Evolutionary conservation across 2,113 vertebrate genomes (phyloP).

Genomic region (Coptodon bakossiorum): DNA sequence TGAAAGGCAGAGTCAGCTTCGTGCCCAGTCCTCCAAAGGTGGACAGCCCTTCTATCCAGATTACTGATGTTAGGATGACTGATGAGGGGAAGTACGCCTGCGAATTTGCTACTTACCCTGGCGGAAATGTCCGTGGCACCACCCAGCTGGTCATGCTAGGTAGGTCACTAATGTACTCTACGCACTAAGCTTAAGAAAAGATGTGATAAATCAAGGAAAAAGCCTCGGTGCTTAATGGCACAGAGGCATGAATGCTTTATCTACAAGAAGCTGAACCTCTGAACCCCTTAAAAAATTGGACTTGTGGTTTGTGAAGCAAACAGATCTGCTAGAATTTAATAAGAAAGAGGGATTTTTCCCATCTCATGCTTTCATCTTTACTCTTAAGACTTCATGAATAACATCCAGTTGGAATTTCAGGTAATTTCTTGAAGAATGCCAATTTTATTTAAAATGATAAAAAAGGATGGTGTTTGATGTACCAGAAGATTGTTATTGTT

Average conservation of each 20-base stretch:
- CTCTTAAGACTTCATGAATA: neutral
- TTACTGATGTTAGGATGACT: slow-evolving; percentile 60
- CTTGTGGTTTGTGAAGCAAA: neutral
- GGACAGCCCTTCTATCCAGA: slow-evolving; percentile 73
- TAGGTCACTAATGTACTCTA: slow-evolving; percentile 41
- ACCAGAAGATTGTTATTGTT: neutral
- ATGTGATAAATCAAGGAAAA: neutral
- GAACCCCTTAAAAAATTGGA: neutral
- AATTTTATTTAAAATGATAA: neutral
- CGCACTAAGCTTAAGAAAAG: neutral
- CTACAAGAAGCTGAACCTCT: neutral
- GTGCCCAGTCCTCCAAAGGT: slow-evolving; percentile 16
- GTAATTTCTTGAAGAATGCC: neutral
- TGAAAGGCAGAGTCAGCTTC: slow-evolving; percentile 64
- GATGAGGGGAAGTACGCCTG: slow-evolving; percentile 83
- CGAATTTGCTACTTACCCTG: slow-evolving; percentile 82
- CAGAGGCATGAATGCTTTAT: neutral
- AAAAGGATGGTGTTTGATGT: neutral
- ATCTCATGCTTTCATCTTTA: neutral
- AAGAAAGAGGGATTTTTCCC: neutral
- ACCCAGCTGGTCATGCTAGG: slow-evolving; percentile 76
- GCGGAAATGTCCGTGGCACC: slow-evolving; percentile 75
- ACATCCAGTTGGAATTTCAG: neutral
- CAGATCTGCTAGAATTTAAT: neutral
- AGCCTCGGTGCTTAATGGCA: neutral